Conservation (phyloP, 2,888 invertebrate species). For the Altica lythri region DNA sequence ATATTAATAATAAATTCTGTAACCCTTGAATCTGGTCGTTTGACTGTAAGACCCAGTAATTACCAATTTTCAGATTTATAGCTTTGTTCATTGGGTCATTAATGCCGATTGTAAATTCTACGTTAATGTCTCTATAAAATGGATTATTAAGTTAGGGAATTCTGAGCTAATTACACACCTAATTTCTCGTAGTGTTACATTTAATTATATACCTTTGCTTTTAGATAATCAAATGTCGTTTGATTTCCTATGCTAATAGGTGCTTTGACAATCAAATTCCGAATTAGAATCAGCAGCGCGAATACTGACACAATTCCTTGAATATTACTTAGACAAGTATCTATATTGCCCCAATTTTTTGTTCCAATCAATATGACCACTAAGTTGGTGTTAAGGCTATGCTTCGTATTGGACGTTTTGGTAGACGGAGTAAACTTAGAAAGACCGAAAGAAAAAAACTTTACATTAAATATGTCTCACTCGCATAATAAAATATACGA, state of each 20-base stretch:
- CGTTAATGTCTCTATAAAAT: constrained; percentile 31
- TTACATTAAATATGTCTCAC: too few species aligned
- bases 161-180: constrained; percentile 24
- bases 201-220: constrained; percentile 11
- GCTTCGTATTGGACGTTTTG: too few species aligned
- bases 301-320: too few species aligned
- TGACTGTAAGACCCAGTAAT: constrained; percentile 25
- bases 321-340: too few species aligned
- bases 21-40: constrained; percentile 15
- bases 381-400: too few species aligned
- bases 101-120: constrained; percentile 31
- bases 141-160: constrained; percentile 32
- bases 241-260: neutral
- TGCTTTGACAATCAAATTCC: neutral
- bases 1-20: constrained; percentile 20
- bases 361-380: too few species aligned
- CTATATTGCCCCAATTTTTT: too few species aligned
- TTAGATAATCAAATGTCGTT: neutral
- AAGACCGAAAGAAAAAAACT: too few species aligned
- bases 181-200: constrained; percentile 21
- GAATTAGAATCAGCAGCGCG: neutral
- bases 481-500: too few species aligned
- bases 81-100: constrained; percentile 28
- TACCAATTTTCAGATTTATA: constrained; percentile 31
- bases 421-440: too few species aligned